Evolutionary conservation across 2,113 vertebrate species (phyloP).

Genomic region (Ammodytes dubius): DNA sequence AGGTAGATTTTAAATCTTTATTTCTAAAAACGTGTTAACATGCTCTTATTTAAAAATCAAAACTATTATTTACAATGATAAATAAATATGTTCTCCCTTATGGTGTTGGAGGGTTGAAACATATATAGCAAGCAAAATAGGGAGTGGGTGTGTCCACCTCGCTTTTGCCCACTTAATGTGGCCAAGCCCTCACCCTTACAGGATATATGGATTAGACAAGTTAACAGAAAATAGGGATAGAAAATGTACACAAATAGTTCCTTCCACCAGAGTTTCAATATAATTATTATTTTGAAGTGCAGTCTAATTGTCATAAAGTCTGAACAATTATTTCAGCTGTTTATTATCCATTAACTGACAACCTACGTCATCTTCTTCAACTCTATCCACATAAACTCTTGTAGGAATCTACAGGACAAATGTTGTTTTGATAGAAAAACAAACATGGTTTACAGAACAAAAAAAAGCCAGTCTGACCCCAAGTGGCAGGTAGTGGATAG

Average conservation of each 20-base stretch:
- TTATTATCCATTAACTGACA: slow-evolving; percentile 10
- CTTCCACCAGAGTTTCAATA: slow-evolving; percentile 41
- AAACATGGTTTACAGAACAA: slow-evolving; percentile 15
- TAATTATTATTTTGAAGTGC: slow-evolving; percentile 21
- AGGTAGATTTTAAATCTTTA: slow-evolving; percentile 69
- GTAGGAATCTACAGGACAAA: slow-evolving; percentile 35
- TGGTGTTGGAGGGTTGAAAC: slow-evolving; percentile 50
- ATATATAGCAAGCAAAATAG: slow-evolving; percentile 61
- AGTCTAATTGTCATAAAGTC: slow-evolving; percentile 32
- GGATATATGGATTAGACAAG: slow-evolving; percentile 53
- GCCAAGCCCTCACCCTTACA: slow-evolving; percentile 47
- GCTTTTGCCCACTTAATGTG: slow-evolving; percentile 46
- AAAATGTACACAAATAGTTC: slow-evolving; percentile 29
- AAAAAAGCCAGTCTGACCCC: slow-evolving; percentile 1
- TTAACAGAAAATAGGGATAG: slow-evolving; percentile 46
- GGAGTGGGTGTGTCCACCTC: slow-evolving; percentile 10
- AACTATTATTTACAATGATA: slow-evolving; percentile 81
- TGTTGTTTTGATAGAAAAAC: slow-evolving; percentile 30
- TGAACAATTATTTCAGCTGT: slow-evolving; percentile 26
- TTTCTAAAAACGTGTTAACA: slow-evolving; percentile 79
- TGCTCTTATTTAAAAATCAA: slow-evolving; percentile 79
- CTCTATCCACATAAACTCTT: slow-evolving; percentile 1
- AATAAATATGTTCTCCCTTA: slow-evolving; percentile 79
- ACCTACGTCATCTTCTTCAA: not conserved
- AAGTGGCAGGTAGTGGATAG: slow-evolving; percentile 24